Conservation (phyloP, 2,797 vertebrate species). For the Crocidura indochinensis region DNA sequence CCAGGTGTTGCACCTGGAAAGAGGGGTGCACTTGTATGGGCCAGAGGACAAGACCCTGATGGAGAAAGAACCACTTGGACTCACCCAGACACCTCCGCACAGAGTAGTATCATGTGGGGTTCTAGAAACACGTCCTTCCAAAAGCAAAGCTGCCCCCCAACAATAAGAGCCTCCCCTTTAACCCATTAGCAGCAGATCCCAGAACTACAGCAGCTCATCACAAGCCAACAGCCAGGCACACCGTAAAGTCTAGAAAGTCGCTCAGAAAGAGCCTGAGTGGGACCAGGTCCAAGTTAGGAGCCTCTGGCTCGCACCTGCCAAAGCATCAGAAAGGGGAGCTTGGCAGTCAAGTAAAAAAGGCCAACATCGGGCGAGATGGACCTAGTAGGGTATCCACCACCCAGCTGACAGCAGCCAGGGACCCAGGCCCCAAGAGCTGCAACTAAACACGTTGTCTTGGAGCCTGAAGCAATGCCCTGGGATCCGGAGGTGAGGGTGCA, state of each 20-base stretch:
- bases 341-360: neutral
- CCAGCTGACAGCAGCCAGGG: neutral
- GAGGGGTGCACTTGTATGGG: neutral
- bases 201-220: neutral
- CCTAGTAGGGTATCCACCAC: neutral
- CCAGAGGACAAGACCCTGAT: neutral
- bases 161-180: neutral
- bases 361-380: neutral
- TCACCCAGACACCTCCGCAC: neutral
- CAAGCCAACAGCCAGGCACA: neutral
- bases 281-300: neutral
- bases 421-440: neutral
- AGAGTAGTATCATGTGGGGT: neutral
- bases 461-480: neutral
- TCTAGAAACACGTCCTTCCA: neutral
- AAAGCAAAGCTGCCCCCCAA: neutral
- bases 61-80: neutral
- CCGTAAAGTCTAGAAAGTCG: neutral
- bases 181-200: neutral
- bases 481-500: neutral
- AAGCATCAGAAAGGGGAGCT: neutral
- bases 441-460: neutral
- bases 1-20: conserved; percentile 14
- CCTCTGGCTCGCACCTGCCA: neutral
- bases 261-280: neutral